Base-by-base conservation (phyloP, 92 coral and sea anemone species). In the Zoanthus sansibaricus region DNA sequence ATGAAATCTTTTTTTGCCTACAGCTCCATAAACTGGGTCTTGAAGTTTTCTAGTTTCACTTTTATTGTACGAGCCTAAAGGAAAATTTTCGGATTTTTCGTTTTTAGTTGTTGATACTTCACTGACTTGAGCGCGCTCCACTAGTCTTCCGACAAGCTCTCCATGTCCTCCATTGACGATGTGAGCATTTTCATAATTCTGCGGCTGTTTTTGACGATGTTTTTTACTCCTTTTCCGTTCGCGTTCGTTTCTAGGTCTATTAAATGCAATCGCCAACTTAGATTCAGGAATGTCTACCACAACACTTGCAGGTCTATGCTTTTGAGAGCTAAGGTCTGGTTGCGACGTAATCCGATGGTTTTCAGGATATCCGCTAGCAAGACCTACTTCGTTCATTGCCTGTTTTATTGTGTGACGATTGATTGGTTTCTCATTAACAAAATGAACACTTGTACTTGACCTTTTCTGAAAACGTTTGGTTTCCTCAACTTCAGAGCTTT, bases 391-490 rank as follows among this genome's bases (percentile, higher is more conserved):
- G 33, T 75, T 80, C 45, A 32, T 25, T 5, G 61, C 44, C 11
- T 80, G 85, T 47, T 66, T 80, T 0, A 80, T 52, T 45, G 9
- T 48, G 74, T 61, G 42, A 17, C 66, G 54, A 47, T 21, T 56
- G 44, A 16, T 21, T 37, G 88, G 84, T 52, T 82, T 86, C 52
- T 91, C 94, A 86, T 91, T 92, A 13, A 89, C 86, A 44, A 88
- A 91, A 9, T 87, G 76, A n/a, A 91, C 94, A 20, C 89, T 91
- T 7, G 94, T 86, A 55, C 71, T 20, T 16, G 94, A 91, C n/a
- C 76, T 45, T 55, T 71, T 37, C 10, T 78, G 13, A 56, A 42
- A 44, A 44, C 58, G 62, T 15, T 47, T 44, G 42, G 7, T 62
- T 31, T 17, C 61, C 6, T 45, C 85, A 14, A 46, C 25, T 14